Conservation (phyloP, 2,888 invertebrate species). For the Phortica magna region DNA sequence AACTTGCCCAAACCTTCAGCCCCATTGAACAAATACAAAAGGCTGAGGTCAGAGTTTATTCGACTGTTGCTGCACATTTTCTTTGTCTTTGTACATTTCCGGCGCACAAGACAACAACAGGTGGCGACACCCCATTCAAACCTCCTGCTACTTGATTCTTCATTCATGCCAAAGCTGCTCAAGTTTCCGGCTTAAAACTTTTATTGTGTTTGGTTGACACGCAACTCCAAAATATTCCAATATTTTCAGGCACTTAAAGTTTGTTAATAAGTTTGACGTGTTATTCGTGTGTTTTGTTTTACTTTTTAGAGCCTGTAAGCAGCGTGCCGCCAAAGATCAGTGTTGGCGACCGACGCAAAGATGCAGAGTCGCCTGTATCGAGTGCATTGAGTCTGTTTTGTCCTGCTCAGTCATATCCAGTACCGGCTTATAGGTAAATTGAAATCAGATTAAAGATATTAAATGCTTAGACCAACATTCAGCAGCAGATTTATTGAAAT, state of each 20-base stretch:
- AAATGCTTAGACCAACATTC: neutral
- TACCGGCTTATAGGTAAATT: conserved; percentile 80
- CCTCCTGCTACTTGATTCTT: conserved; percentile 15
- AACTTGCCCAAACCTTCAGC: conserved; percentile 26
- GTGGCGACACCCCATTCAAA: neutral
- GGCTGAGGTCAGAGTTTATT: conserved; percentile 36
- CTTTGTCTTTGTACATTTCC: conserved; percentile 8
- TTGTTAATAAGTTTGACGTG: neutral
- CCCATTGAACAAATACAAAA: conserved; percentile 11
- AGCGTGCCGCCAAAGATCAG: conserved; percentile 79
- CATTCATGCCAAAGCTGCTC: conserved; percentile 33
- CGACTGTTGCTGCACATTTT: conserved; percentile 41
- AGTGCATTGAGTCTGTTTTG: conserved; percentile 83
- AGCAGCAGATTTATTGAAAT: conserved; percentile 1
- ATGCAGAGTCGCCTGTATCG: conserved; percentile 77
- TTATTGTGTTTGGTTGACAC: conserved; percentile 20
- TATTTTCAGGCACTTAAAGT: conserved; percentile 46
- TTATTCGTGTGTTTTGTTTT: conserved; percentile 21
- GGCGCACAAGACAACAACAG: neutral
- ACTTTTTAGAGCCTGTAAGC: conserved; percentile 80
- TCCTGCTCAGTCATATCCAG: conserved; percentile 86
- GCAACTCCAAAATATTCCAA: conserved; percentile 19
- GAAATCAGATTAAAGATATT: neutral
- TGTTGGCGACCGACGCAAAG: conserved; percentile 82
- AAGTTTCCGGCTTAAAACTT: conserved; percentile 16